Evolutionary conservation across 2,113 vertebrate species (phyloP).

Genomic region (Phainopepla nitens): DNA sequence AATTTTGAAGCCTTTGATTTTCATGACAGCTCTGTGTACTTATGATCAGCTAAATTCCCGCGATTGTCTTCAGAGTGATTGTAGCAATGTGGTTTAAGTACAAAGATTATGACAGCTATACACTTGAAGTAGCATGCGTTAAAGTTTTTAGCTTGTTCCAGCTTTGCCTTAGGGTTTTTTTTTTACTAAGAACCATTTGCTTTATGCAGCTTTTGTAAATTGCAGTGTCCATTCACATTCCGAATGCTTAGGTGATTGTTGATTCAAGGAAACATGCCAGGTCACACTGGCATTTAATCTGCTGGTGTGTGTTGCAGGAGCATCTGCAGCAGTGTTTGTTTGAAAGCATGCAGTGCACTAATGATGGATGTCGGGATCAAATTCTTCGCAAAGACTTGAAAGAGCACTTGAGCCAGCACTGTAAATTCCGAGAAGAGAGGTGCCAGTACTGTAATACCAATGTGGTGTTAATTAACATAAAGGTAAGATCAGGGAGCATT

Average conservation of each 20-base stretch:
- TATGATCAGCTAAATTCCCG: not conserved
- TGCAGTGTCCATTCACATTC: not conserved
- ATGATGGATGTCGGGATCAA: slow-evolving; percentile 72
- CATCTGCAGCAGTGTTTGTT: slow-evolving; percentile 81
- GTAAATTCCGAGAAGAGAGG: slow-evolving; percentile 74
- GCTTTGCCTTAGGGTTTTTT: not conserved
- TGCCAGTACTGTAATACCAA: slow-evolving; percentile 76
- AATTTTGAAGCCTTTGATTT: not conserved
- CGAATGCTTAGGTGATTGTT: not conserved
- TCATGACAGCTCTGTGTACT: not conserved
- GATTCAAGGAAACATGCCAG: not conserved
- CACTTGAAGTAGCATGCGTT: not conserved
- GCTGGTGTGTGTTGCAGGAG: slow-evolving; percentile 66
- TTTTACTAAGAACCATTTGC: not conserved
- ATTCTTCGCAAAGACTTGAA: slow-evolving; percentile 74
- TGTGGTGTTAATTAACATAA: slow-evolving; percentile 64
- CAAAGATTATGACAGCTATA: not conserved
- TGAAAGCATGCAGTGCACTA: slow-evolving; percentile 70
- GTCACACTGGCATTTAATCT: not conserved
- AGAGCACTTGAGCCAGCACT: slow-evolving; percentile 70
- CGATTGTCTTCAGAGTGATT: not conserved
- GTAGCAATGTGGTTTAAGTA: not conserved
- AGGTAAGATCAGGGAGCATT: slow-evolving; percentile 64
- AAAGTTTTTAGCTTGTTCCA: not conserved
- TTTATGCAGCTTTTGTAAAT: not conserved